These are phyloP conservation scores for Lepisosteus osseus DNA, from an alignment of 2,113 vertebrate genomes.

Conservation along the genomic window DNA sequence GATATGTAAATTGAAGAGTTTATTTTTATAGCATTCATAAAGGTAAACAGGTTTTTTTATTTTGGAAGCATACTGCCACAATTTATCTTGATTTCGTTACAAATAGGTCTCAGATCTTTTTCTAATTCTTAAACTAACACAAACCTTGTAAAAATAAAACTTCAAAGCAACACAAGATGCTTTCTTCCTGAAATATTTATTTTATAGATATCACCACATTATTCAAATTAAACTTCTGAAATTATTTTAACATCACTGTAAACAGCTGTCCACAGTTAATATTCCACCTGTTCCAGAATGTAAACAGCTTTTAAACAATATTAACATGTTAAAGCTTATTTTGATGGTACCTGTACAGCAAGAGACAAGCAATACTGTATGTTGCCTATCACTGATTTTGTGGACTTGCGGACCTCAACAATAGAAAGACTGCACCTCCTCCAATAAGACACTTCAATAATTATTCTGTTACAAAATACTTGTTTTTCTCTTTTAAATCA, in stretches of 20 bases:
- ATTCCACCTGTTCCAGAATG: slow-evolving; percentile 53
- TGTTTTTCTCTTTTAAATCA: slow-evolving; percentile 63
- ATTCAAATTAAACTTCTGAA: slow-evolving; percentile 52
- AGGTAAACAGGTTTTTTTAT: too few species aligned
- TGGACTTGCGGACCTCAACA: slow-evolving; percentile 46
- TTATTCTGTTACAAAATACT: slow-evolving; percentile 71
- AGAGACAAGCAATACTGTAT: slow-evolving; percentile 47
- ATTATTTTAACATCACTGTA: slow-evolving; percentile 50
- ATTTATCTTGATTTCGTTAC: too few species aligned
- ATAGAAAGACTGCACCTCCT: slow-evolving; percentile 44
- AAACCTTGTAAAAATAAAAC: too few species aligned
- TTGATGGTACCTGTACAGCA: slow-evolving; percentile 59
- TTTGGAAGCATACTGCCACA: too few species aligned
- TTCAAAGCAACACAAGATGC: neutral
- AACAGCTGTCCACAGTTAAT: slow-evolving; percentile 40
- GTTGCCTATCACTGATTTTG: slow-evolving; percentile 40
- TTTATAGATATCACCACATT: slow-evolving; percentile 55
- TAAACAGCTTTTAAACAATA: slow-evolving; percentile 66
- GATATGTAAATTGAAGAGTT: too few species aligned
- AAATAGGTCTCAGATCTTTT: too few species aligned
- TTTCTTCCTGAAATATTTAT: slow-evolving; percentile 51
- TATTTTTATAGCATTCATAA: too few species aligned
- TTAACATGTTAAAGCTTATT: slow-evolving; percentile 66
- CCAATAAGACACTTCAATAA: slow-evolving; percentile 72
- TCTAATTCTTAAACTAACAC: too few species aligned